Percentiles rank a stretch among this genome's conserved stretches.
These are phyloP conservation scores for Saccostrea glomerata DNA, from an alignment of 1,140 invertebrate genomes.

Conservation along the genomic window DNA sequence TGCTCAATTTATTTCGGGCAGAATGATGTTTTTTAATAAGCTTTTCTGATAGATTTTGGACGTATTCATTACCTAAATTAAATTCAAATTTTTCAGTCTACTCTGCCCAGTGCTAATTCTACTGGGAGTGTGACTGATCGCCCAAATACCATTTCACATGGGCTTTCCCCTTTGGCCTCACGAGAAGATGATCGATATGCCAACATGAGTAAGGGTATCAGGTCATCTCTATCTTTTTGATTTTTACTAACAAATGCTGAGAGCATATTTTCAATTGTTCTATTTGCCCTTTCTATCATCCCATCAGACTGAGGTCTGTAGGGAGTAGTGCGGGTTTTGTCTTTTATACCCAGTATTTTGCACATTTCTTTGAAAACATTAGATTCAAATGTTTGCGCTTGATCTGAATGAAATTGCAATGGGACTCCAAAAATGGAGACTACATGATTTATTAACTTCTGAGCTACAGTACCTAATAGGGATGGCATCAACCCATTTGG, in stretches of 20 bases:
- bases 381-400: too few species aligned
- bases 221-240: conserved; percentile 32
- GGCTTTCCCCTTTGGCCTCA: too few species aligned
- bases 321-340: conserved; percentile 11
- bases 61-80: neutral
- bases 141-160: too few species aligned
- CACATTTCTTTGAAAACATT: conserved; percentile 31
- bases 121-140: too few species aligned
- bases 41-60: neutral
- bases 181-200: too few species aligned
- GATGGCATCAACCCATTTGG: conserved; percentile 32
- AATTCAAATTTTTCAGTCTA: conserved; percentile 8
- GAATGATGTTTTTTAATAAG: neutral
- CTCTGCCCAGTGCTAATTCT: neutral
- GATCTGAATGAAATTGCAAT: too few species aligned
- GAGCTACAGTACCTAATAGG: neutral
- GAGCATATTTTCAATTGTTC: conserved; percentile 23
- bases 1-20: conserved; percentile 14
- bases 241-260: conserved; percentile 23
- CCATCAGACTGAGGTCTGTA: conserved; percentile 40
- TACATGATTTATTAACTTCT: too few species aligned
- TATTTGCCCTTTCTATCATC: conserved; percentile 42
- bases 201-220: too few species aligned
- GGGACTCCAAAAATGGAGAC: too few species aligned
- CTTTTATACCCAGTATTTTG: conserved; percentile 8